Evolutionary conservation across 2,797 vertebrate species (phyloP), one percentile per base, ranked within the genome.

Genomic region (Spheniscus humboldti): DNA sequence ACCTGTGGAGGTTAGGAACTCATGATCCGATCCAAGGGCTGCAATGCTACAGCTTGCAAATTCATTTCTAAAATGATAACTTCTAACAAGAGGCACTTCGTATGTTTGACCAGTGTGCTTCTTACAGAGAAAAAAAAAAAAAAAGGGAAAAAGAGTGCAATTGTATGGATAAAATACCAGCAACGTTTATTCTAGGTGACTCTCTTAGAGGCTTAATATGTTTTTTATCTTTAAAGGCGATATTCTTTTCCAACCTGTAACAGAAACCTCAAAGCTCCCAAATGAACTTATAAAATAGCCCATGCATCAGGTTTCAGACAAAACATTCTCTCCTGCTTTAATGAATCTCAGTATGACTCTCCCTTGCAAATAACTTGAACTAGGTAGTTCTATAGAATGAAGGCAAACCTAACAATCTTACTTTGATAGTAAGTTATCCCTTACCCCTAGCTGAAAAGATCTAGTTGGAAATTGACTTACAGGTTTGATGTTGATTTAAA

Each of bases 31-130:
- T 96, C 97, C 97, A 97, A 97, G 97, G 95, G 98, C 96, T 97
- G 93, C 97, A 98, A 92, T 90, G 97, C 96, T 98, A 97, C 86
- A 97, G 97, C 97, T 98, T 98, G 97, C 94, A 98, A 97, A 98
- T 97, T 95, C 75, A 2, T 97, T 96, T 97, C 92, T 96, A 88
- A 97, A 97, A 94, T 73, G 43, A 8, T 92, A 90, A 96, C 94
- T 97, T 97, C 97, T 98, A 97, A 98, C 63, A 57, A 97, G 96
- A 95, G 12, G 64, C 83, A 96, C 90, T 97, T 92, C 95, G 90
- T 86, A 86, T 15, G 6, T 96, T 95, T 96, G 68, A 94, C 87
- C 73, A 95, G 81, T 37, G 47, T 69, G 43, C 60, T 75, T 31
- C 64, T 95, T 91, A 56, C 27, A 39, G 6, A 2, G 12, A 39